Evolutionary conservation across 2,888 invertebrate species (phyloP).

Genomic region (Pycnomerus fuliginosus): DNA sequence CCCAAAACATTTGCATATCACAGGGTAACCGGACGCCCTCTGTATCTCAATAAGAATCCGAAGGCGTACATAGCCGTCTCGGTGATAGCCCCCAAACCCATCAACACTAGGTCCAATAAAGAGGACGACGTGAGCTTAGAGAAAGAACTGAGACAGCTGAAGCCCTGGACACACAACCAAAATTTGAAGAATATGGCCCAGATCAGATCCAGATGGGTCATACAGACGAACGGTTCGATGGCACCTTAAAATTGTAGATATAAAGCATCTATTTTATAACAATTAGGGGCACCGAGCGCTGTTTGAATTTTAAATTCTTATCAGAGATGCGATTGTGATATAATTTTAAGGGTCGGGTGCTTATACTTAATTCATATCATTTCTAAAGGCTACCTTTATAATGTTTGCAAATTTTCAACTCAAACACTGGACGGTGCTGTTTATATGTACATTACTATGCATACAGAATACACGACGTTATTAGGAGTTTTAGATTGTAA

Average conservation of each 20-base stretch:
- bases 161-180: conserved; percentile 50
- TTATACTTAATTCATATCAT: no score
- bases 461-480: no score
- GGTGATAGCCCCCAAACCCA: conserved; percentile 48
- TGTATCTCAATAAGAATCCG: conserved; percentile 45
- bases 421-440: no score
- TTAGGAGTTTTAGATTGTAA: no score
- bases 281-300: neutral
- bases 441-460: no score
- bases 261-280: neutral
- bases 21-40: conserved; percentile 49
- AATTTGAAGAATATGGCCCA: conserved; percentile 47
- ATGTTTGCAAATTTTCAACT: no score
- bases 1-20: conserved; percentile 52
- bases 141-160: conserved; percentile 48
- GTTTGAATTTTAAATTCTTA: neutral
- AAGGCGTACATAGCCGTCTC: conserved; percentile 53
- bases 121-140: conserved; percentile 41
- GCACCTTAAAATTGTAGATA: conserved; percentile 15
- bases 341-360: no score
- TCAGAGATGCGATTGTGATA: no score
- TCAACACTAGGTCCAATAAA: conserved; percentile 23
- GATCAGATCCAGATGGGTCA: conserved; percentile 45
- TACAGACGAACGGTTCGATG: conserved; percentile 31
- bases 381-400: no score